A percentile compares a stretch with the other conserved stretches of the same genome.
phyloP scores from a whole-genome alignment of 2,888 invertebrate genomes.

The Neoascia interrupta region DNA sequence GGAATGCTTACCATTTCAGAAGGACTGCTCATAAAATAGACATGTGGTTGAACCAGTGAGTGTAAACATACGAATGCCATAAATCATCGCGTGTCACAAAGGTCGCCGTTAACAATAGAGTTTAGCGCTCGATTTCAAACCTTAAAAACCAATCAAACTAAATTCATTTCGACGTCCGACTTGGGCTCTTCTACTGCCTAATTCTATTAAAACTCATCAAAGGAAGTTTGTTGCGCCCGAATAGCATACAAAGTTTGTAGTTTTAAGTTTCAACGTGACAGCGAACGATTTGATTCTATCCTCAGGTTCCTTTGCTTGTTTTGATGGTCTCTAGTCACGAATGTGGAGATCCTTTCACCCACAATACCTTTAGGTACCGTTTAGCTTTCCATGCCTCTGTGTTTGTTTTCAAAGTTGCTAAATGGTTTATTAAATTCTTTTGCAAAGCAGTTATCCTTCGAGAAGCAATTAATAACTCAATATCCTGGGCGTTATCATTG shows the following conservation, averaged over 20 bases:
- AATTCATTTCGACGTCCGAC: constrained; percentile 45
- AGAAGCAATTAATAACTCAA: constrained; percentile 61
- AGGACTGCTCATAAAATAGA: constrained; percentile 30
- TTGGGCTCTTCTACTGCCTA: constrained; percentile 28
- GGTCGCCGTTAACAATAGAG: too few species aligned
- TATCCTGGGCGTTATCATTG: constrained; percentile 32
- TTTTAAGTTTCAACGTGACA: constrained; percentile 66
- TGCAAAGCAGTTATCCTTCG: constrained; percentile 43
- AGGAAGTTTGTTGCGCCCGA: constrained; percentile 23
- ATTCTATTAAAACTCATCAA: constrained; percentile 61
- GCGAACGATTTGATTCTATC: constrained; percentile 55
- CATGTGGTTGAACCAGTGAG: too few species aligned
- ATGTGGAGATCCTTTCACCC: neutral
- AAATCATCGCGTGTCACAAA: constrained; percentile 19
- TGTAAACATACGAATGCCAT: too few species aligned
- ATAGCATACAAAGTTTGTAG: constrained; percentile 55
- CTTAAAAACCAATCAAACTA: constrained; percentile 60
- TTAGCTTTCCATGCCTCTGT: constrained; percentile 10
- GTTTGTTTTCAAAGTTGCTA: constrained; percentile 2
- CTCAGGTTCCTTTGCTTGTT: constrained; percentile 30
- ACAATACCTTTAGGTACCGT: neutral
- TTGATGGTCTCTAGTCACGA: constrained; percentile 60
- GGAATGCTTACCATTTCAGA: constrained; percentile 52
- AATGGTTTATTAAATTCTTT: constrained; percentile 52
- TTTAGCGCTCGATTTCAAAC: constrained; percentile 17